Evolutionary conservation across 1,140 invertebrate genomes (phyloP), one percentile per base, ranked within the genome.

Genomic region (Anastatus disparis): DNA sequence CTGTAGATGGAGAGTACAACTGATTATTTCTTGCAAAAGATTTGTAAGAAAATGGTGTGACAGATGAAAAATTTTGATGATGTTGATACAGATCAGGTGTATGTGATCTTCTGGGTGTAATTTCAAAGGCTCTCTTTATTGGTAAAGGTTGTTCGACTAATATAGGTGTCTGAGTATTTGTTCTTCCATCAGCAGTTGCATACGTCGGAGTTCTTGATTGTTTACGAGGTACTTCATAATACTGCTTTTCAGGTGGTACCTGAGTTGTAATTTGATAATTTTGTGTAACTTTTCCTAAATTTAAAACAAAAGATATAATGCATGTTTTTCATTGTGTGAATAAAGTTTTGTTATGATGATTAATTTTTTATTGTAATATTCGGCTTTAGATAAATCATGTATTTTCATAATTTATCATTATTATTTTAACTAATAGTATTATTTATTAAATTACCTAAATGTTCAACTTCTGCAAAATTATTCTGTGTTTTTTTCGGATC

Each of bases 151-250:
- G 38, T 12, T 29, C 13, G 0, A 27, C 35, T 24, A 56, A 46
- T 44, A 46, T 55, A 12, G 38, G 8, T 46, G 26, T 12, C 3
- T 13, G 7, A 3, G 1, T 8, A 3, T 15, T 48, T 3, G 2
- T 13, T 35, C 48, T 24, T 20, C 4, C 31, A 10, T 35, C 10
- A 27, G 38, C 7, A 10, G 42, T 61, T 17, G 0, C 1, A 22
- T 29, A 3, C 1, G n/a, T 13, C 17, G 26, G 22, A 26, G 1
- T 46, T 3, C 9, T 29, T 22, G 40, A 56, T 35, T 42, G 35
- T 38, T 58, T 59, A 4, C 42, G 53, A n/a, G 55, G 65, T 2
- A 48, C 53, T 50, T 59, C 65, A 15, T 58, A 67, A 38, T 58
- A 67, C 40, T 58, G 46, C 22, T 42, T 56, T 24, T 56, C 52